phyloP scores from a whole-genome alignment of 2,797 vertebrate genomes.

The Spondyliosoma cantharus region DNA sequence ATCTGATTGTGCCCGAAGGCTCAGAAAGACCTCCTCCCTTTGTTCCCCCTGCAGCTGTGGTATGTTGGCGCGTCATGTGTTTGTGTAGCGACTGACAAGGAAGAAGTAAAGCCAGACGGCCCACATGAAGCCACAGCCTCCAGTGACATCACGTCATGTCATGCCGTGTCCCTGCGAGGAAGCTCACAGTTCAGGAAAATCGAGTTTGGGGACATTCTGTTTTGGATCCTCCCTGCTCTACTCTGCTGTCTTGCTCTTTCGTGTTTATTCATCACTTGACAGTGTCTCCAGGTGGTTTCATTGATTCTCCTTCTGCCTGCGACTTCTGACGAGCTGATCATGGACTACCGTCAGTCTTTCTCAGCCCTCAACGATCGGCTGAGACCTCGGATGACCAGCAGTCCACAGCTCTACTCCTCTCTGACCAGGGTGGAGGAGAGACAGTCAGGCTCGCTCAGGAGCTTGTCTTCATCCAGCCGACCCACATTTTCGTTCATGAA shows the following conservation, averaged over 20 bases:
- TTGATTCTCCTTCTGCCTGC: neutral
- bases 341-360: constrained; percentile 74
- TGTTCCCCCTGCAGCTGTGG: constrained; percentile 47
- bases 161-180: constrained; percentile 38
- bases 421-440: constrained; percentile 63
- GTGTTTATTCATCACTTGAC: neutral
- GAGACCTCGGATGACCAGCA: constrained; percentile 58
- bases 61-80: constrained; percentile 57
- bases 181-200: constrained; percentile 75
- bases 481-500: constrained; percentile 21
- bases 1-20: constrained; percentile 11
- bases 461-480: neutral
- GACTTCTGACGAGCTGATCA: constrained; percentile 24
- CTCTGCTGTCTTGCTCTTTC: constrained; percentile 15
- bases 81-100: constrained; percentile 34
- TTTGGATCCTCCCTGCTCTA: constrained; percentile 27
- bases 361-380: constrained; percentile 74
- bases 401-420: constrained; percentile 60
- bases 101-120: constrained; percentile 47
- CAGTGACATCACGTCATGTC: constrained; percentile 66
- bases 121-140: constrained; percentile 56
- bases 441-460: constrained; percentile 9
- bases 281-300: constrained; percentile 2
- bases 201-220: constrained; percentile 76
- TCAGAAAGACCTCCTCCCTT: constrained; percentile 38